Percentiles rank a stretch among this genome's conserved stretches.
Evolutionary conservation across 2,113 vertebrate genomes (phyloP).

Genomic region (Pseudorectes ferrugineus): DNA sequence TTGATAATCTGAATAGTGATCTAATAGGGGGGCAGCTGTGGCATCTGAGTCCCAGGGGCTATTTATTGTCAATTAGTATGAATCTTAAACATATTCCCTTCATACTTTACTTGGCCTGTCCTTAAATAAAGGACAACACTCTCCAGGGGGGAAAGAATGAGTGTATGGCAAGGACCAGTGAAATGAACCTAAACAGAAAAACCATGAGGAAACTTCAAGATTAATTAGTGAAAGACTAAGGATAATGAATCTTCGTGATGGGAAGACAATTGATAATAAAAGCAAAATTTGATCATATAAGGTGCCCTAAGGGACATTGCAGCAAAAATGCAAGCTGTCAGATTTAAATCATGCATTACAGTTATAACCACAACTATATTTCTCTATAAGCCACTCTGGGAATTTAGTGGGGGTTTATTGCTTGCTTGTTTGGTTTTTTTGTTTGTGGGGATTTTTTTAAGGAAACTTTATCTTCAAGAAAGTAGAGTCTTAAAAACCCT

Average conservation of each 20-base stretch:
- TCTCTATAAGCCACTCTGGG: neutral
- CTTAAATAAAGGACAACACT: constrained; percentile 59
- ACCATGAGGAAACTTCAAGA: constrained; percentile 44
- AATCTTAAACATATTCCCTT: constrained; percentile 72
- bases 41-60: constrained; percentile 65
- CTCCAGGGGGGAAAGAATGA: neutral
- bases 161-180: neutral
- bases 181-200: constrained; percentile 46
- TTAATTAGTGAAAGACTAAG: constrained; percentile 53
- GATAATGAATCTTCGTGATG: constrained; percentile 53
- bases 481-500: neutral
- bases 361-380: constrained; percentile 1
- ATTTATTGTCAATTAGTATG: constrained; percentile 76
- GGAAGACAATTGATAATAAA: constrained; percentile 45
- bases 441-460: neutral
- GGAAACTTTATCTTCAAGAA: neutral
- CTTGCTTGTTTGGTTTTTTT: neutral
- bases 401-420: rapidly evolving
- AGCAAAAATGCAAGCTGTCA: constrained; percentile 35
- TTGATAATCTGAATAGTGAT: constrained; percentile 77
- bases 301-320: neutral
- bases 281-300: neutral
- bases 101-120: constrained; percentile 61
- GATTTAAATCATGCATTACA: neutral
- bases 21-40: constrained; percentile 72